A percentile compares a stretch with the other conserved stretches of the same genome.
Conservation (phyloP, 2,888 invertebrate genomes). For the Heteromurus nitidus region DNA sequence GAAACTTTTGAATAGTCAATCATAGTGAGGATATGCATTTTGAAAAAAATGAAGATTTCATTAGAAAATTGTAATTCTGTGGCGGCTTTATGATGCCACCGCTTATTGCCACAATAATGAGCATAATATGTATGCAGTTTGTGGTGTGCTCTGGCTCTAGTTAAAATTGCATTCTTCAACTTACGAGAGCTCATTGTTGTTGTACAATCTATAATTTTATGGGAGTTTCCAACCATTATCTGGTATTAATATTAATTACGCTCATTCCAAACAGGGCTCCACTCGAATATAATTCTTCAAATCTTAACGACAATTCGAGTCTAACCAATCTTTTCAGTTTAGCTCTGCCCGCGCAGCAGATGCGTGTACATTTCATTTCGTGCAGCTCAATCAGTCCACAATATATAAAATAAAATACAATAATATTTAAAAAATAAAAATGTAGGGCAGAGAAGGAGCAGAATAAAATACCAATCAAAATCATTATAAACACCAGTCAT, state of each 20-base stretch:
- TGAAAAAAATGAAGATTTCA: background rate
- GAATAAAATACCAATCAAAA: background rate
- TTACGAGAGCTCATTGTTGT: background rate
- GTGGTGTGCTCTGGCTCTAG: background rate
- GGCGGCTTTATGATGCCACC: background rate
- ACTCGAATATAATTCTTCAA: slow-evolving; percentile 3
- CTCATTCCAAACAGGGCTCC: slow-evolving; percentile 39
- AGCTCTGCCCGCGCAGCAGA: no score
- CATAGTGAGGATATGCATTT: no score
- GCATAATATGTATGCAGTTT: slow-evolving; percentile 1
- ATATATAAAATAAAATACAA: no score
- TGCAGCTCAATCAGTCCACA: no score
- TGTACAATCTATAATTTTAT: slow-evolving; percentile 50
- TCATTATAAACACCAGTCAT: background rate
- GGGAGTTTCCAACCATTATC: slow-evolving; percentile 54
- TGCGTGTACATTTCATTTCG: no score
- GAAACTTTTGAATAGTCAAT: no score
- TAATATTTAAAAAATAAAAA: no score
- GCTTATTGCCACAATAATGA: background rate
- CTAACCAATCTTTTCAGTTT: no score
- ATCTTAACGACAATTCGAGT: no score
- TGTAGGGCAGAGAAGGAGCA: background rate
- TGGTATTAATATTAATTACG: slow-evolving; percentile 31
- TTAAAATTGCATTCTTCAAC: background rate
- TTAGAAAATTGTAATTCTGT: no score